Conservation (phyloP, 2,888 invertebrate species). For the Malthinus seriepunctatus region DNA sequence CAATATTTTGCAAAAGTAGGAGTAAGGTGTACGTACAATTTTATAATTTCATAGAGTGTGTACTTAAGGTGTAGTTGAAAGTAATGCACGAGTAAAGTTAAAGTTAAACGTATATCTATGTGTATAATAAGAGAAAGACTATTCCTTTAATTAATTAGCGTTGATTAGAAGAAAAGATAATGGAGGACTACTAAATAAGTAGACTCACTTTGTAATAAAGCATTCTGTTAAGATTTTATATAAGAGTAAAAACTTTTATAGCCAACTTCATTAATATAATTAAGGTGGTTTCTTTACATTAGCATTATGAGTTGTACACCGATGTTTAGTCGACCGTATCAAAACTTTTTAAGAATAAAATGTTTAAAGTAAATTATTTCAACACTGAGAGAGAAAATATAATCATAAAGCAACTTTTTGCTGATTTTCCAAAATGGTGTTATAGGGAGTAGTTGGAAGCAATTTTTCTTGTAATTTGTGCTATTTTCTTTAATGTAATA, state of each 20-base stretch:
- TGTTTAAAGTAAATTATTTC: slow-evolving; percentile 2
- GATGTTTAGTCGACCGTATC: slow-evolving; percentile 2
- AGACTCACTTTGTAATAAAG: slow-evolving; percentile 16
- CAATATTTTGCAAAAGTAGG: too few species aligned
- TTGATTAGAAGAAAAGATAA: slow-evolving; percentile 11
- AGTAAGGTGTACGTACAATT: too few species aligned
- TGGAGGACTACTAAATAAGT: slow-evolving; percentile 3
- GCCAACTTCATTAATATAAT: slow-evolving; percentile 15
- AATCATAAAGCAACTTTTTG: too few species aligned
- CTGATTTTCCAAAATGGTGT: too few species aligned
- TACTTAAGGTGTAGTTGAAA: too few species aligned
- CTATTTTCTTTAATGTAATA: slow-evolving; percentile 11
- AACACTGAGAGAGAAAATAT: background rate
- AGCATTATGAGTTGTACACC: slow-evolving; percentile 2
- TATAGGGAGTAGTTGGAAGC: background rate
- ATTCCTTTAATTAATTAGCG: slow-evolving; percentile 13
- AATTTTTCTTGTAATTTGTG: slow-evolving; percentile 21
- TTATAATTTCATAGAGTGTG: too few species aligned
- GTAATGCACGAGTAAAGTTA: too few species aligned
- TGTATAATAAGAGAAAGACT: too few species aligned
- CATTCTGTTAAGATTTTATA: slow-evolving; percentile 16
- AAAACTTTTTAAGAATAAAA: slow-evolving; percentile 2
- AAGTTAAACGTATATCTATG: too few species aligned
- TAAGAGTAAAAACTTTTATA: slow-evolving; percentile 7
- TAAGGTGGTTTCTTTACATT: slow-evolving; percentile 18